Conservation (phyloP, 2,113 vertebrate genomes). For the Nothocercus julius region DNA sequence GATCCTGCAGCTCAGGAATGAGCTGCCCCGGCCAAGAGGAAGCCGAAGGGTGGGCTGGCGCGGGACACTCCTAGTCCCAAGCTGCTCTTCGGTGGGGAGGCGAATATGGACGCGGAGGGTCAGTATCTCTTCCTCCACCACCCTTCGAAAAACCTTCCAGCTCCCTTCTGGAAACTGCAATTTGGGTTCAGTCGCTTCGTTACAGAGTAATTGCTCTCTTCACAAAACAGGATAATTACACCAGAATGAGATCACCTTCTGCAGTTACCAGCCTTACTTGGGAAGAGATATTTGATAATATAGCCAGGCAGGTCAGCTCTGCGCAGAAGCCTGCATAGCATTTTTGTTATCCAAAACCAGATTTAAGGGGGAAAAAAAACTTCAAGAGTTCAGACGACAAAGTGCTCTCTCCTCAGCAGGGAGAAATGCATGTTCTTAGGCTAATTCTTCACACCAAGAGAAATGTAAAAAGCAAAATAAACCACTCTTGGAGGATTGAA, state of each 20-base stretch:
- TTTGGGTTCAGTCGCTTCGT: conserved; percentile 21
- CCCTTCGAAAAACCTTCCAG: conserved; percentile 37
- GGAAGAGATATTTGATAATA: neutral
- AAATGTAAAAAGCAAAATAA: neutral
- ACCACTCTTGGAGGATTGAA: neutral
- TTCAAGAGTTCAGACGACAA: neutral
- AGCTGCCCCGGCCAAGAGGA: conserved; percentile 42
- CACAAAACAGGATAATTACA: neutral
- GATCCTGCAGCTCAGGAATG: conserved; percentile 61
- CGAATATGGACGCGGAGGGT: conserved; percentile 46
- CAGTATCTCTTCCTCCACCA: conserved; percentile 19
- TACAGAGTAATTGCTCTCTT: neutral
- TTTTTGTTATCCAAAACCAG: neutral
- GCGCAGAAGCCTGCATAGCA: neutral
- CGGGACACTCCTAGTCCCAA: conserved; percentile 63
- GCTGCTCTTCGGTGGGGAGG: conserved; percentile 34
- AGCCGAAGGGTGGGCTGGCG: conserved; percentile 42
- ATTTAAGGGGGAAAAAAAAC: neutral
- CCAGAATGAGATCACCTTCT: conserved; percentile 16
- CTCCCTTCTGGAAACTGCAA: conserved; percentile 26
- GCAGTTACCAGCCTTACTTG: neutral
- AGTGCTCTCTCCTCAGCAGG: neutral
- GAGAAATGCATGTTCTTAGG: neutral
- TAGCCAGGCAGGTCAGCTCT: neutral
- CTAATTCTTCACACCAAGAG: neutral